Evolutionary conservation across 2,797 vertebrate genomes (phyloP), one percentile per base, ranked within the genome.

Genomic region (Trematomus bernacchii): DNA sequence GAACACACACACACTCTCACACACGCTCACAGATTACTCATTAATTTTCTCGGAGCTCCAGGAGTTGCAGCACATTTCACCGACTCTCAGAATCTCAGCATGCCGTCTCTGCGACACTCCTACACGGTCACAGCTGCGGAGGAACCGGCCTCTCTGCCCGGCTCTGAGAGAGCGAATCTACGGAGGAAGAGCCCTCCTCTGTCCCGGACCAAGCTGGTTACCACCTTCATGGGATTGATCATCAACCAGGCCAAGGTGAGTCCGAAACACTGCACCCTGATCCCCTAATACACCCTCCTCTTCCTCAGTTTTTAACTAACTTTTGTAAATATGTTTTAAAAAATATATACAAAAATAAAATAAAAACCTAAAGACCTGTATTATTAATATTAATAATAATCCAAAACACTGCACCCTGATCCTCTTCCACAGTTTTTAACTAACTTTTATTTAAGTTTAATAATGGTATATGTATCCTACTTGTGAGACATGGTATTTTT

Each of bases 241-340:
- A 95, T 97, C 93, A 96, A 96, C 94, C 96, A 96, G 91, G 95
- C 94, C 90, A 97, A 97, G 96, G 96, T 97, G 93, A 84, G 92
- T 84, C 61, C 71, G 7, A 6, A 6, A 13, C n/a, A 0, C 21
- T 33, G 18, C 66, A 67, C 63, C 50, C 48, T 44, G 23, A 13
- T 23, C 66, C 33, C 55, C 10, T 48, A 3, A 10, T 4, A 0
- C 23, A 2, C 13, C 13, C 42, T 2, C 11, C 37, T 7, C 11
- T 1, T n/a, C 1, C 64, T 11, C 52, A 8, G 13, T 10, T 7
- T 13, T 27, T 9, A 37, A 37, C 6, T 37, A 37, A 37, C 33
- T 37, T 37, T 37, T 37, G 33, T 37, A 37, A 37, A 37, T 37
- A 37, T 37, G 27, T 27, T 27, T 27, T 5, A 1, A 1, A 5